These are phyloP conservation scores for Daubentonia madagascariensis DNA, from an alignment of 2,113 vertebrate species.

Conservation along the genomic window DNA sequence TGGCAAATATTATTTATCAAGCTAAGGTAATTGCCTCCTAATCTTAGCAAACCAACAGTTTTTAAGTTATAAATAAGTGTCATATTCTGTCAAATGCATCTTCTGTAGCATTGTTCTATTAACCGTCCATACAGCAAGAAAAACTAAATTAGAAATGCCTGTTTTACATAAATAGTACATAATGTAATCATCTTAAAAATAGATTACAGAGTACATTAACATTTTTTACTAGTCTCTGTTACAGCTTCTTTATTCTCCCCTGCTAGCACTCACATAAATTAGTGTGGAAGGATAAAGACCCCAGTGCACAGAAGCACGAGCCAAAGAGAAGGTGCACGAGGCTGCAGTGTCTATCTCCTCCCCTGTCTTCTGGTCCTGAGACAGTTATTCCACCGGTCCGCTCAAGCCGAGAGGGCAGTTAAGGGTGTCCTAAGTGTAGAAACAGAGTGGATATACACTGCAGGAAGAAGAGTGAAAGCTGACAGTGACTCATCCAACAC, in stretches of 20 bases:
- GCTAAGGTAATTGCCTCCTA: background rate
- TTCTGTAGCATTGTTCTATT: background rate
- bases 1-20: background rate
- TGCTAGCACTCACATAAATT: background rate
- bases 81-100: background rate
- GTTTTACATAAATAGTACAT: background rate
- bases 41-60: background rate
- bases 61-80: background rate
- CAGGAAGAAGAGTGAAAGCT: background rate
- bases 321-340: background rate
- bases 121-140: background rate
- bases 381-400: background rate
- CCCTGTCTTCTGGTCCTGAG: background rate
- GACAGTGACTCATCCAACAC: background rate
- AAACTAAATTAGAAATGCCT: background rate
- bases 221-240: background rate
- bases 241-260: background rate
- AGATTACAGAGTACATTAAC: background rate
- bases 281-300: background rate
- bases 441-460: background rate
- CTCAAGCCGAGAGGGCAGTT: no score
- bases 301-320: background rate
- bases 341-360: rapidly evolving
- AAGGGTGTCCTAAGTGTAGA: background rate
- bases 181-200: background rate